Base-by-base conservation (phyloP, 2,113 vertebrate genomes). In the Bombycilla garrulus region DNA sequence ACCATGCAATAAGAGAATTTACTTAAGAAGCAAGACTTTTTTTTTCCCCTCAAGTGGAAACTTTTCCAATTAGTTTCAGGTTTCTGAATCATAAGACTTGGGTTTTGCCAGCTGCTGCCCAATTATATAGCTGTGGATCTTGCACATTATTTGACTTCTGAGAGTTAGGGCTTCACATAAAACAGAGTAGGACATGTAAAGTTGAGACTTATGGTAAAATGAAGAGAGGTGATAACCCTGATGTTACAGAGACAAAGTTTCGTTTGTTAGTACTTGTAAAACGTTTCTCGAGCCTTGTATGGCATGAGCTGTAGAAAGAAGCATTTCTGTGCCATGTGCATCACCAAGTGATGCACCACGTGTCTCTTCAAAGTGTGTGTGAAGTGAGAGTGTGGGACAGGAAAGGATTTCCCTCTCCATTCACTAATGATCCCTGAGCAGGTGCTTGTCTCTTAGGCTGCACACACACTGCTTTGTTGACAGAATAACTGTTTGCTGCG, bases 381-480 rank as follows among this genome's bases (percentile, higher is more conserved):
- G 82, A 96, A 90, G 62, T 53, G 48, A 38, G 70, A 88, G 35
- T 0, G 0, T 53, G 82, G 91, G 86, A 61, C 61, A 84, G 40
- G 20, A 25, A 93, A 73, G 85, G 65, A 67, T 84, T 88, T 91
- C 79, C 45, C 12, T 86, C 50, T 81, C 44, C n/a, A 15, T 73
- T 90, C 53, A 20, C 38, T 90, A 90, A 90, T 88, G 79, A 90
- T 81, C 45, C 48, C 70, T 73, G 64, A 92, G 71, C 84, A 97
- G 91, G 89, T 95, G 84, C 64, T 91, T 73, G 20, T 82, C 51
- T 91, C 7, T 35, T 19, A 38, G 66, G 60, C 64, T 73, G 86
- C 86, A 54, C 65, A 58, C n/a, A 66, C 51, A 15, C 70, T 65
- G 72, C 58, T 94, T 83, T 93, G 65, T 88, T 86, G 38, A 76